phyloP scores from a whole-genome alignment of 2,113 vertebrate species.

The Caranx melampygus region DNA sequence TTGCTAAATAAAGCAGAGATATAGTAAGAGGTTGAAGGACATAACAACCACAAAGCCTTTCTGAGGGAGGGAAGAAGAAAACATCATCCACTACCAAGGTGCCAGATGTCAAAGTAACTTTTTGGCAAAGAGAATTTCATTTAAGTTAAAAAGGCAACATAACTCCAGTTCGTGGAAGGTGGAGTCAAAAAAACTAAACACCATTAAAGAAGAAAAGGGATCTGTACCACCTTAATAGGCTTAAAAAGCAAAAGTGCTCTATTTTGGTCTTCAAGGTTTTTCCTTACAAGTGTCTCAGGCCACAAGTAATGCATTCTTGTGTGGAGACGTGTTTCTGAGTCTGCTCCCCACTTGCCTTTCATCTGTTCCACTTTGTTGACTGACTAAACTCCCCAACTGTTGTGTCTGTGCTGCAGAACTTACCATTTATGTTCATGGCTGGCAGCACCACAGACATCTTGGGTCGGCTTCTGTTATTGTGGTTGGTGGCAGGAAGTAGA shows the following conservation, averaged over 20 bases:
- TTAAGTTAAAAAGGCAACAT: not conserved
- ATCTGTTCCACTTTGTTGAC: slow-evolving; percentile 28
- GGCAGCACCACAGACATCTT: slow-evolving; percentile 97
- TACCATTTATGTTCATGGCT: slow-evolving; percentile 95
- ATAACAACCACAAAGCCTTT: slow-evolving; percentile 23
- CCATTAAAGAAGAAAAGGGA: not conserved
- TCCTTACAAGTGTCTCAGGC: slow-evolving; percentile 9
- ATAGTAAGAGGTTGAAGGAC: slow-evolving; percentile 31
- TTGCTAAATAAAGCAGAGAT: slow-evolving; percentile 18
- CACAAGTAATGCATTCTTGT: slow-evolving; percentile 46
- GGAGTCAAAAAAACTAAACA: slow-evolving; percentile 5
- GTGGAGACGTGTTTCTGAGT: slow-evolving; percentile 37
- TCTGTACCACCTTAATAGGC: slow-evolving; percentile 16
- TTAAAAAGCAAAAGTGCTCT: slow-evolving; percentile 3
- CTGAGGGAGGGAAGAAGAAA: slow-evolving; percentile 6
- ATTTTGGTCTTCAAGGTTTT: not conserved
- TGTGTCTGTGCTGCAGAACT: slow-evolving; percentile 69
- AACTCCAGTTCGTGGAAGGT: not conserved
- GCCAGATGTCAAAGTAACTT: slow-evolving; percentile 29
- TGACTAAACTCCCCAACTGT: slow-evolving; percentile 29
- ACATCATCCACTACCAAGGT: slow-evolving; percentile 8
- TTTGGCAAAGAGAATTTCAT: slow-evolving; percentile 14
- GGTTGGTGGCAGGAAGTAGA: slow-evolving; percentile 92
- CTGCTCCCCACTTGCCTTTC: slow-evolving; percentile 40
- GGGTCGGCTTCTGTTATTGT: slow-evolving; percentile 95